Evolutionary conservation across 2,797 vertebrate species (phyloP), one percentile per base, ranked within the genome.

Genomic region (Leptatherina wallacei): DNA sequence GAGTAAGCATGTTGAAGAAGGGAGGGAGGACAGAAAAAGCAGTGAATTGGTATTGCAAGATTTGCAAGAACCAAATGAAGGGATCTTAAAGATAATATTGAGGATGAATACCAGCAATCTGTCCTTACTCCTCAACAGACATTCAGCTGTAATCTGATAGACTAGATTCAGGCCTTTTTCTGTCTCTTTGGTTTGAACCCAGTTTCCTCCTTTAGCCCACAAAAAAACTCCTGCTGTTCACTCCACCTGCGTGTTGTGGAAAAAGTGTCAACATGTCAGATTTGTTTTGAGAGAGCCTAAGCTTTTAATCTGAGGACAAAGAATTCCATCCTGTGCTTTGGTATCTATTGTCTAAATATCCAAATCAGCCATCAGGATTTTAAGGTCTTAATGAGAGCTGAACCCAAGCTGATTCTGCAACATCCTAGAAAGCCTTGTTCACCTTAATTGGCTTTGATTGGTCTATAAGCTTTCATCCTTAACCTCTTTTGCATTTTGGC

Each of bases 241-340:
- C 62, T 81, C 65, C 71, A 88, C 77, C 73, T 82, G 75, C 75
- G 69, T 78, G 44, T 63, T 71, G 38, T 68, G 24, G 38, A 75
- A 82, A 82, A 82, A 78, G 83, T 72, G 80, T 89, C 75, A 84
- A 47, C 65, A 57, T 83, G 80, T 85, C 76, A 84, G 73, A 82
- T 80, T 69, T 84, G 60, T 54, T 72, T 11, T 35, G 73, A 80
- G 83, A 79, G 56, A 73, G 60, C 55, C 51, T 88, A 82, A 85
- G 69, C 78, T 85, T 73, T 84, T 91, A 91, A 91, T 92, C 84
- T 85, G 71, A 63, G 30, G 80, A 85, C 80, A 86, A 82, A 80
- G 67, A 81, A 52, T 55, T 54, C 68, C 72, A 38, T 72, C 71
- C 47, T 38, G 44, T 59, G 44, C 74, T 59, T 73, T 77, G 71